These are phyloP conservation scores for Drosophila bifasciata DNA, from an alignment of 1,140 invertebrate species.

Conservation along the genomic window DNA sequence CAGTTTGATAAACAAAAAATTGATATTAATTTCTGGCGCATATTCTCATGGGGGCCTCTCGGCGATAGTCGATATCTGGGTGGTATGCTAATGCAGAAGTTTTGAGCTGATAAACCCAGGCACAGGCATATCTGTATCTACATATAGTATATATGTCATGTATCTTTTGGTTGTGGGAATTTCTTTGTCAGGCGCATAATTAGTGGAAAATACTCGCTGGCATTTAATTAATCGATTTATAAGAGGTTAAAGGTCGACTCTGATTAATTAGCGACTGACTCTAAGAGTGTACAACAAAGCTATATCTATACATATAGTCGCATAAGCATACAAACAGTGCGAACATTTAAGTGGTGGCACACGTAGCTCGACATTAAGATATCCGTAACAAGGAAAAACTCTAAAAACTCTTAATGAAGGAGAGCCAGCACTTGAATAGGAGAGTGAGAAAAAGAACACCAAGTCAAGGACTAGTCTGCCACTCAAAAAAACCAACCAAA, in stretches of 20 bases:
- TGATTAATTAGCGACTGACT: not conserved
- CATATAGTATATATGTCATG: conserved; percentile 3
- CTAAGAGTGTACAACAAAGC: too few relatives aligned
- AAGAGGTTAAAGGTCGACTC: conserved; percentile 40
- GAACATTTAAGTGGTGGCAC: too few relatives aligned
- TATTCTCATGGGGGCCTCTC: not conserved
- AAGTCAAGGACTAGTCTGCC: too few relatives aligned
- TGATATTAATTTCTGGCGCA: conserved; percentile 36
- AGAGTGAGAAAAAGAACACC: too few relatives aligned
- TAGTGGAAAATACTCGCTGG: not conserved
- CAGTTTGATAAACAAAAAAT: conserved; percentile 60
- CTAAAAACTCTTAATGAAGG: too few relatives aligned
- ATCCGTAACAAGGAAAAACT: too few relatives aligned
- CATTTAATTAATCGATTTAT: conserved; percentile 53
- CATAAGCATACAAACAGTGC: too few relatives aligned
- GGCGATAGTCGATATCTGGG: conserved; percentile 13
- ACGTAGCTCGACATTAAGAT: too few relatives aligned
- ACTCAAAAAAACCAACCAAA: too few relatives aligned
- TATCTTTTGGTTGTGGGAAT: conserved; percentile 1
- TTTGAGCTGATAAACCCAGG: conserved; percentile 20
- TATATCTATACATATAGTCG: too few relatives aligned
- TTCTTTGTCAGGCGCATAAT: conserved; percentile 25
- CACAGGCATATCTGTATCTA: too few relatives aligned
- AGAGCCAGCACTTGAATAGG: too few relatives aligned
- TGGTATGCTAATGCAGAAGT: conserved; percentile 66